Evolutionary conservation across 2,888 invertebrate genomes (phyloP).

Genomic region (Machimus atricapillus): DNA sequence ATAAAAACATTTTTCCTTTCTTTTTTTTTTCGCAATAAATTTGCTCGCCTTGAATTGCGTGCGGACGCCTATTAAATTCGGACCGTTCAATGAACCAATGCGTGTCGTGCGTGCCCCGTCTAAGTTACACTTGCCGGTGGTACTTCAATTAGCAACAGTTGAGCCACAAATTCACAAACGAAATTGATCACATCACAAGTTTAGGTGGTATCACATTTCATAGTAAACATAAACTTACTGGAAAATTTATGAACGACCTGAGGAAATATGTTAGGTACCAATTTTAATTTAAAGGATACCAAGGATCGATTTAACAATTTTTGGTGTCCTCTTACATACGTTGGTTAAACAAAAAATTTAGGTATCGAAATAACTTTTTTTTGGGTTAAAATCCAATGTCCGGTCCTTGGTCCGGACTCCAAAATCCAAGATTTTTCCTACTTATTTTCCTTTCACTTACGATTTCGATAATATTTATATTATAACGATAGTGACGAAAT

Average conservation of each 20-base stretch:
- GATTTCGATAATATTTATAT: too few relatives aligned
- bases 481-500: too few relatives aligned
- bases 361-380: too few relatives aligned
- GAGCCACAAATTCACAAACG: background rate
- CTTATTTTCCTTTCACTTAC: too few relatives aligned
- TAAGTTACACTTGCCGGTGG: background rate
- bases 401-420: too few relatives aligned
- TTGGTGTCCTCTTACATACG: too few relatives aligned
- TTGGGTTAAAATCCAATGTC: too few relatives aligned
- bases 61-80: background rate
- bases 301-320: too few relatives aligned
- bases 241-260: background rate
- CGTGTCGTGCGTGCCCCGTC: background rate
- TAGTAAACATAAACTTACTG: background rate
- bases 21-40: slow-evolving; percentile 24
- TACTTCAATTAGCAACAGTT: background rate
- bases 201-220: background rate
- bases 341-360: too few relatives aligned
- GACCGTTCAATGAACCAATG: background rate
- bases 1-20: background rate
- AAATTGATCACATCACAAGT: background rate
- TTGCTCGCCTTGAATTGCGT: background rate
- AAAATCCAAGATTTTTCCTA: too few relatives aligned
- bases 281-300: too few relatives aligned
- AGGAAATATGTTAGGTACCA: too few relatives aligned